These are phyloP conservation scores for Paracentrotus lividus DNA, from an alignment of 53 echinoderm and acorn worm species.

Conservation along the genomic window DNA sequence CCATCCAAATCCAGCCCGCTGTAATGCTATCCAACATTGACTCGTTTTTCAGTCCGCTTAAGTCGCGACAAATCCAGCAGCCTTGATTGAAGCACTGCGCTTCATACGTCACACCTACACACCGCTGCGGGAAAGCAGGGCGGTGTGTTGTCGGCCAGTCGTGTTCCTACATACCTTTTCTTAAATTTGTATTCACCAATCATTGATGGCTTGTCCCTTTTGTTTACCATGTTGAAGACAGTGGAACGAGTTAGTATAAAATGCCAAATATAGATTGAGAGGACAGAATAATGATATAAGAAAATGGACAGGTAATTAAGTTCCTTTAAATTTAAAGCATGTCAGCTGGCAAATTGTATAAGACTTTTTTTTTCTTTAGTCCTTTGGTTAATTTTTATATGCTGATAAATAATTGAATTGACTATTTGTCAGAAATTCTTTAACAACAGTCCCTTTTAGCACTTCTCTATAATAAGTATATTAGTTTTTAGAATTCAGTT, in stretches of 20 bases:
- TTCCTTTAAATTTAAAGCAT: background rate
- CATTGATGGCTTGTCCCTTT: conserved; percentile 39
- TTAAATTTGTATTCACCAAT: conserved; percentile 49
- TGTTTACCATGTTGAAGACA: conserved; percentile 12
- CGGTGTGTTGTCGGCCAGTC: conserved; percentile 41
- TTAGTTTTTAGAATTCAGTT: background rate
- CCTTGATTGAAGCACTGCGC: conserved; percentile 57
- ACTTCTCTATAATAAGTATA: background rate
- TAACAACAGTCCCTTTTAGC: background rate
- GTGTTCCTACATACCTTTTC: conserved; percentile 17
- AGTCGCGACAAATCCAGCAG: conserved; percentile 48
- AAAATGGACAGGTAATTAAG: conserved; percentile 24
- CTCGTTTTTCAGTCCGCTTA: conserved; percentile 57
- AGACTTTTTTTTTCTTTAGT: conserved; percentile 4
- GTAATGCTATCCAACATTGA: conserved; percentile 62
- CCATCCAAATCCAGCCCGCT: conserved; percentile 34
- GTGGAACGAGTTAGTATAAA: conserved; percentile 2
- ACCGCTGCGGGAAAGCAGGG: conserved; percentile 1
- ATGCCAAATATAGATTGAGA: conserved; percentile 16
- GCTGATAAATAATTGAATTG: too few species aligned
- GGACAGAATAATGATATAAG: conserved; percentile 9
- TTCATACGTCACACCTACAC: conserved; percentile 56
- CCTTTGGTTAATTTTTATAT: background rate
- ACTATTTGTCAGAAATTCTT: background rate
- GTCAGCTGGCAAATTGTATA: background rate